Evolutionary conservation across 1,140 invertebrate species (phyloP), one percentile per base, ranked within the genome.

Genomic region (Solen grandis): DNA sequence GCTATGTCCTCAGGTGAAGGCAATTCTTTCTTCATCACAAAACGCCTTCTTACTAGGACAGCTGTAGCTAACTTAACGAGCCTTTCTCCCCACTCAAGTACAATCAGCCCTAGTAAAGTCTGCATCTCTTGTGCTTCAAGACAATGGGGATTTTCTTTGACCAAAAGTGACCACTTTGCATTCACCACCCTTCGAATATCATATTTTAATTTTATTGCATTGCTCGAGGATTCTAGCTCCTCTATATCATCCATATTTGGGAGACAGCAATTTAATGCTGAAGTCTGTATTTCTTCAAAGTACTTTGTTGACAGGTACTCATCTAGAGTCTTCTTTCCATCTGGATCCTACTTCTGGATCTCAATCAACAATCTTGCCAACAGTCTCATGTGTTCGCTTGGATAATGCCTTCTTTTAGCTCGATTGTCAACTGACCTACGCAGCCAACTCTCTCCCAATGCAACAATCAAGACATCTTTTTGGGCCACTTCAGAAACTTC

Each of bases 141-240:
- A 10, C 25, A 10, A 41, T 78, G 22, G 0, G 36, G 50, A 55
- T 50, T 25, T 25, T 59, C 52, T 46, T 72, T 75, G 0, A 78
- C 35, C 16, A 50, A 38, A 25, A 54, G 8, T 31, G 31, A 57
- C 57, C 65, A 41, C 54, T 81, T 83, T 31, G 77, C 59, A 14
- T 50, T 57, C n/a, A 73, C 54, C 54, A 83, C 27, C 41, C 76
- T 35, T 59, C 41, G 57, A 0, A 85, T 57, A 62, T 85, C 84
- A 66, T 80, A 81, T 22, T 78, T 73, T 22, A 85, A 27, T 27
- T 85, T 82, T 1, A 85, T 41, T 36, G 46, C 69, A 60, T 82
- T 85, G 38, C 66, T 78, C n/a, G 84, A 81, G 13, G 68, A 59
- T 46, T 69, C 65, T n/a, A 85, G 52, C 13, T 85, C 80, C 16